Percentiles rank a stretch among this genome's conserved stretches.
These are phyloP conservation scores for Dermatophagoides farinae DNA, from an alignment of 1,140 invertebrate genomes.

Conservation along the genomic window DNA sequence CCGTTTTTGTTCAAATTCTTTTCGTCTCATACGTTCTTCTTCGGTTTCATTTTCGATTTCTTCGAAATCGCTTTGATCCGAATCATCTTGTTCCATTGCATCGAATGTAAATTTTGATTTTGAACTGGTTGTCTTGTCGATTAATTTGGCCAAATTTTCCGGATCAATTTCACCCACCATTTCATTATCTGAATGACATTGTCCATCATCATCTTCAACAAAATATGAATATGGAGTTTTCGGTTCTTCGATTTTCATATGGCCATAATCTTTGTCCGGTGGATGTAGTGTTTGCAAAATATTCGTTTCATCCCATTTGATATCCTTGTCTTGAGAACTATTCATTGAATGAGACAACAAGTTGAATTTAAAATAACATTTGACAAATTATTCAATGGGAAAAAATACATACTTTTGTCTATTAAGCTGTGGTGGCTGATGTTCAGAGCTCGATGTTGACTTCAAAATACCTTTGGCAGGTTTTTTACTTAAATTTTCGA, in stretches of 20 bases:
- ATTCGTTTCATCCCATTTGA: constrained; percentile 98
- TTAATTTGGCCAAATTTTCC: constrained; percentile 36
- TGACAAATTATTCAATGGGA: constrained; percentile 7
- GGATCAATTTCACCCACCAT: constrained; percentile 37
- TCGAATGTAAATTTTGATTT: constrained; percentile 22
- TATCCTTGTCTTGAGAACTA: constrained; percentile 27
- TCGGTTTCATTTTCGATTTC: constrained; percentile 27
- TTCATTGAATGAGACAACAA: too few relatives aligned
- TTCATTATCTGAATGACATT: constrained; percentile 35
- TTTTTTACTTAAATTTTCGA: constrained; percentile 39
- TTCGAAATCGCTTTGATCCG: constrained; percentile 38
- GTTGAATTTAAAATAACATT: neutral
- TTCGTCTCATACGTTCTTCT: constrained; percentile 16
- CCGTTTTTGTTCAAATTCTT: constrained; percentile 18
- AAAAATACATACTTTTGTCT: constrained; percentile 31
- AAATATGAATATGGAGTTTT: constrained; percentile 81
- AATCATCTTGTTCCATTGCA: constrained; percentile 19
- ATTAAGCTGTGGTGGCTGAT: constrained; percentile 37
- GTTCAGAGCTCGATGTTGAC: constrained; percentile 67
- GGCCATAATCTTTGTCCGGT: constrained; percentile 92
- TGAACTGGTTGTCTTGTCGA: neutral
- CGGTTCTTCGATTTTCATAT: constrained; percentile 98
- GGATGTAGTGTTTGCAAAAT: constrained; percentile 95
- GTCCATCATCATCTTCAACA: constrained; percentile 31
- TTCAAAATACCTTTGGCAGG: constrained; percentile 79